Evolutionary conservation across 2,113 vertebrate species (phyloP).

Genomic region (Leptosomus discolor): DNA sequence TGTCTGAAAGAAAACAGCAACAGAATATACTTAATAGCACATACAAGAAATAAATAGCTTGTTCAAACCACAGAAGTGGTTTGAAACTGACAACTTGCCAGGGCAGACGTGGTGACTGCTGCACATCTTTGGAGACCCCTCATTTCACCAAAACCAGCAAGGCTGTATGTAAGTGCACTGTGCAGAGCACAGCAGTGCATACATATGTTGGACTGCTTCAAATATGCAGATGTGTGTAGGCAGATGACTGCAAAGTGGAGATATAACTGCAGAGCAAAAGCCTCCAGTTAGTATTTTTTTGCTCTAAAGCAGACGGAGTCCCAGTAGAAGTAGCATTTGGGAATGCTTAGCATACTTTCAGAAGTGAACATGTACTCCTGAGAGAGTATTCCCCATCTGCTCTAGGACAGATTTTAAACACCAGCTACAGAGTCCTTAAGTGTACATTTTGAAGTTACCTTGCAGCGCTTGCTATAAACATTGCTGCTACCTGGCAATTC

Average conservation of each 20-base stretch:
- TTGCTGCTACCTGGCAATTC: not conserved
- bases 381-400: conserved; percentile 50
- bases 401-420: conserved; percentile 28
- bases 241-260: not conserved
- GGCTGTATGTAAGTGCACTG: not conserved
- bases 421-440: conserved; percentile 1
- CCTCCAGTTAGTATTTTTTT: not conserved
- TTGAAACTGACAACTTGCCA: not conserved
- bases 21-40: not conserved
- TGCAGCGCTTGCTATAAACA: not conserved
- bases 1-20: not conserved
- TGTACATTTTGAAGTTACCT: not conserved
- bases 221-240: not conserved
- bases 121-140: not conserved
- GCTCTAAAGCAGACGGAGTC: not conserved
- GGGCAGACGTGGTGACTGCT: not conserved
- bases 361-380: not conserved
- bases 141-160: not conserved
- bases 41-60: not conserved
- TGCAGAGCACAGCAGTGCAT: not conserved
- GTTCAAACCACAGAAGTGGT: not conserved
- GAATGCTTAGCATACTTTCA: conserved; percentile 4
- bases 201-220: not conserved
- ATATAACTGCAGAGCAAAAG: not conserved
- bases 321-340: not conserved